phyloP scores from a whole-genome alignment of 2,797 vertebrate genomes.

The Setipinna tenuifilis region DNA sequence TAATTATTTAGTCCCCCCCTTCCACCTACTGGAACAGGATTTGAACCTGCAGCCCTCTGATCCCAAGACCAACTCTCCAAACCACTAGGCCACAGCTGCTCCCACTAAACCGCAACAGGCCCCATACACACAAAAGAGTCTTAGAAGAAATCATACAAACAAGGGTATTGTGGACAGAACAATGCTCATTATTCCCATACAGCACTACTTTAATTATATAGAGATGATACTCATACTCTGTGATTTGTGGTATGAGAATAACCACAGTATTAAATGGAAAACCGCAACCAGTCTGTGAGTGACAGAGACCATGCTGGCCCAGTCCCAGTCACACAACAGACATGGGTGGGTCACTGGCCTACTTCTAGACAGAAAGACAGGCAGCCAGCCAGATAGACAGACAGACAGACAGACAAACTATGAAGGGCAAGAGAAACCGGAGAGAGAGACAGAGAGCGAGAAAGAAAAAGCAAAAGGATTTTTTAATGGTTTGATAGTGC shows the following conservation, averaged over 20 bases:
- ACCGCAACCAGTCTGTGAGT: not conserved
- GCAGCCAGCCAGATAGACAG: not conserved
- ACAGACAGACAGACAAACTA: not conserved
- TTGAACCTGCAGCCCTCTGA: too few species aligned
- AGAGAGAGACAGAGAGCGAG: not conserved
- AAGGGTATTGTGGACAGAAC: not conserved
- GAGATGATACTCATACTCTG: not conserved
- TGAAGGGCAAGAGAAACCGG: not conserved
- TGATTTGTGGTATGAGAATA: not conserved
- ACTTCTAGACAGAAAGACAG: not conserved
- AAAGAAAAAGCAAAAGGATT: not conserved
- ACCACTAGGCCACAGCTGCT: too few species aligned
- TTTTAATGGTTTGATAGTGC: conserved; percentile 67
- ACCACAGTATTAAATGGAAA: not conserved
- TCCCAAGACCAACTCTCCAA: too few species aligned
- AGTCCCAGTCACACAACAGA: not conserved
- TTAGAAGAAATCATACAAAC: not conserved
- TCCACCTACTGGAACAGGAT: too few species aligned
- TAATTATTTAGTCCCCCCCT: too few species aligned
- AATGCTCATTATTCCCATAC: not conserved
- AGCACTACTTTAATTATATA: not conserved
- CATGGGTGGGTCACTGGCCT: conserved; percentile 16
- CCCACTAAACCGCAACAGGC: too few species aligned
- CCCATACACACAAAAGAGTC: not conserved
- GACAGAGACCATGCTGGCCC: not conserved